A percentile compares a stretch with the other conserved stretches of the same genome.
These are phyloP conservation scores for Dissostichus mawsoni DNA, from an alignment of 2,113 vertebrate genomes.

Conservation along the genomic window DNA sequence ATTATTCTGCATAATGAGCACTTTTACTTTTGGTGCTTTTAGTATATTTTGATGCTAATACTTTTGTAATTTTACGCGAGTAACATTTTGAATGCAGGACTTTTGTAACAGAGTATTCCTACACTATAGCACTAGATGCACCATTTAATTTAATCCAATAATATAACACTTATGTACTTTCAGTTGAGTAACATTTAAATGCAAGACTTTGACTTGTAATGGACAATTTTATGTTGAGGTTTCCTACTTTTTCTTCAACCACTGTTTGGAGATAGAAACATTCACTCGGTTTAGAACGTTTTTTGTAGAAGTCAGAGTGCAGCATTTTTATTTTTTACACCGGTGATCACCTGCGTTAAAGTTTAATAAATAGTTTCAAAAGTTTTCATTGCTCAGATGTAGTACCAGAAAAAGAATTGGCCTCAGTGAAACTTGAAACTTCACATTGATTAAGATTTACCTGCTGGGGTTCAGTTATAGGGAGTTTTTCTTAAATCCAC, in stretches of 20 bases:
- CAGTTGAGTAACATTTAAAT: not conserved
- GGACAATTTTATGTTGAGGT: not conserved
- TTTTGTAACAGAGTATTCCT: no score
- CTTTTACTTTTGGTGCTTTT: no score
- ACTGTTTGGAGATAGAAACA: not conserved
- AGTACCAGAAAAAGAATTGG: not conserved
- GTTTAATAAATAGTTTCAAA: not conserved
- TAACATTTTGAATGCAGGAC: no score
- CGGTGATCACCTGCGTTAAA: not conserved
- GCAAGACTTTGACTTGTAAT: not conserved
- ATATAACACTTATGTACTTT: not conserved
- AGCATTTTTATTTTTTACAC: not conserved
- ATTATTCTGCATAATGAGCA: no score
- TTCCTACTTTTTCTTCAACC: not conserved
- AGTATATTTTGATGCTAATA: no score
- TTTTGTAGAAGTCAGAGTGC: not conserved
- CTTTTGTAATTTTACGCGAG: no score
- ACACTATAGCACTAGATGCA: no score
- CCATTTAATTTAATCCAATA: not conserved
- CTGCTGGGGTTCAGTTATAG: constrained; percentile 5
- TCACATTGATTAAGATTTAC: not conserved
- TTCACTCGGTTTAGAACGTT: not conserved
- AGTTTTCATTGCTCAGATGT: not conserved
- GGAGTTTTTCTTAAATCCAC: not conserved
- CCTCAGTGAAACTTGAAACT: constrained; percentile 1